Conservation (phyloP, 1,140 invertebrate species). For the Diorhabda carinulata region DNA sequence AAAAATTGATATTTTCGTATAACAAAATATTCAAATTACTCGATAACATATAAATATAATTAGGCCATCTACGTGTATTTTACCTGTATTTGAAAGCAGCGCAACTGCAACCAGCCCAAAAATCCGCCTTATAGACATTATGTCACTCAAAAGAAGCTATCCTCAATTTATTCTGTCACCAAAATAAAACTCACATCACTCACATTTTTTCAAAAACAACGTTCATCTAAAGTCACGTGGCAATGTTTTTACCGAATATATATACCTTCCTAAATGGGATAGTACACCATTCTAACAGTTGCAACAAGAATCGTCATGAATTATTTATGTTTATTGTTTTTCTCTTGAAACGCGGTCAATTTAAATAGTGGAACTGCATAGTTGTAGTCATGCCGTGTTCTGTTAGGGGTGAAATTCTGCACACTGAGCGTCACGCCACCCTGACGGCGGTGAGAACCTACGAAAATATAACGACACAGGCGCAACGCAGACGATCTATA, state of each 20-base stretch:
- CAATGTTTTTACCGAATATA: background rate
- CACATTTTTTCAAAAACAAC: conserved; percentile 14
- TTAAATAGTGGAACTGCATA: conserved; percentile 6
- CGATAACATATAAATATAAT: background rate
- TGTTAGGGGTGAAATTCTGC: conserved; percentile 13
- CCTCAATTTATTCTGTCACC: conserved; percentile 4
- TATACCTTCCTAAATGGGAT: background rate
- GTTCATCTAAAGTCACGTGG: background rate
- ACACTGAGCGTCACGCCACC: conserved; percentile 19
- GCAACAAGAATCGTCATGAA: background rate
- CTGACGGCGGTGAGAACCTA: conserved; percentile 15
- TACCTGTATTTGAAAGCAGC: conserved; percentile 12
- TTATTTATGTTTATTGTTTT: background rate
- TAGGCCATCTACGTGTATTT: background rate
- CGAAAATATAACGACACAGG: conserved; percentile 18
- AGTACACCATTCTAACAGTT: background rate
- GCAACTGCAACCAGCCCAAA: conserved; percentile 6
- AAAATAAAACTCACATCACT: conserved; percentile 11
- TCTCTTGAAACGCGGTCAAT: conserved; percentile 9
- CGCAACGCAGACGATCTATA: conserved; percentile 17
- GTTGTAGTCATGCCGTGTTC: conserved; percentile 8
- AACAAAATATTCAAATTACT: no score
- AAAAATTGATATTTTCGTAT: no score
- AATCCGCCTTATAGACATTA: conserved; percentile 15
- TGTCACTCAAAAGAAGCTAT: conserved; percentile 3